phyloP scores from a whole-genome alignment of 37 sponge, comb jelly and placozoan species.

The Trichoplax adhaerens region DNA sequence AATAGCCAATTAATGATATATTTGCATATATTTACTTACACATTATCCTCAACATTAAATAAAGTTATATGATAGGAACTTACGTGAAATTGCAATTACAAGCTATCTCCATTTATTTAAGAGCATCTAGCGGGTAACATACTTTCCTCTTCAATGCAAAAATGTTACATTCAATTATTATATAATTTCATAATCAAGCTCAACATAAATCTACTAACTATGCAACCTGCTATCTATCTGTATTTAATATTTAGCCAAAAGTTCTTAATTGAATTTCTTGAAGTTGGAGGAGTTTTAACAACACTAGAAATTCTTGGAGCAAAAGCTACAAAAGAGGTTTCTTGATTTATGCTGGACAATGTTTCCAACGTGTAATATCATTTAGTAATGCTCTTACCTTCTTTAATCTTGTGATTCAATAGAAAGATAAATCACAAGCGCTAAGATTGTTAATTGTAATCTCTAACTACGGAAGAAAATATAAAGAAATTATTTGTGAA shows the following conservation, averaged over 20 bases:
- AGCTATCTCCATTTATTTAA: constrained; percentile 55
- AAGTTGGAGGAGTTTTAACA: constrained; percentile 93
- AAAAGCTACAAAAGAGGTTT: constrained; percentile 41
- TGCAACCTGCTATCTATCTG: too few species aligned
- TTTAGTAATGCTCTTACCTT: too few species aligned
- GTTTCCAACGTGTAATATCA: too few species aligned
- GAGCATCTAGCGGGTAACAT: constrained; percentile 63
- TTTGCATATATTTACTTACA: too few species aligned
- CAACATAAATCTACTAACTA: too few species aligned
- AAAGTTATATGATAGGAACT: constrained; percentile 47
- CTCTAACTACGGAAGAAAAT: constrained; percentile 70
- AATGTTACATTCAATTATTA: background rate
- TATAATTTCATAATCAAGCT: too few species aligned
- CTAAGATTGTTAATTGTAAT: constrained; percentile 46
- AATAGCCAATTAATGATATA: too few species aligned
- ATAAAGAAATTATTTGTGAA: constrained; percentile 93
- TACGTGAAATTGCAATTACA: constrained; percentile 50
- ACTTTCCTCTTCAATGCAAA: background rate
- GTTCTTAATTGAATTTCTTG: constrained; percentile 86
- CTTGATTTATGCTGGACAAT: background rate
- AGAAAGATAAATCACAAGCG: constrained; percentile 42
- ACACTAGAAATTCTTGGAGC: constrained; percentile 73
- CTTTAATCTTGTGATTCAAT: background rate
- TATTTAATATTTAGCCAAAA: constrained; percentile 17
- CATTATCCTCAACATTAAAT: background rate